Evolutionary conservation across 64 coral and sea anemone species (phyloP).

Genomic region (Cladopsammia gracilis): DNA sequence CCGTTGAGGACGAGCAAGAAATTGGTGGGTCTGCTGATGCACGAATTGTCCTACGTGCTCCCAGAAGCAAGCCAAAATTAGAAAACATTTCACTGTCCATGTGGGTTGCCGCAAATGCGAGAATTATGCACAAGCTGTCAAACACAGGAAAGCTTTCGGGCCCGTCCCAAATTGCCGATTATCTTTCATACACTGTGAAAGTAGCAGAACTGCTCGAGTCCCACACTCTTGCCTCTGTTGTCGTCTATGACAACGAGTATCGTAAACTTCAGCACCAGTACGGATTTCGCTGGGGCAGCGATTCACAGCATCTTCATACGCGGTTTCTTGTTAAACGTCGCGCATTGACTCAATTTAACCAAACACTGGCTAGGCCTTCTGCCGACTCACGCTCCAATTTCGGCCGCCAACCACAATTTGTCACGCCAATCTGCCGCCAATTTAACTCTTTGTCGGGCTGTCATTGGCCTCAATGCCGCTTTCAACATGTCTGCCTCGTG

Average conservation of each 20-base stretch:
- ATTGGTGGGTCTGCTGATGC: slow-evolving; percentile 13
- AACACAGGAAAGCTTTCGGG: slow-evolving; percentile 19
- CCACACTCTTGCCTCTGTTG: neutral
- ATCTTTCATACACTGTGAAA: slow-evolving; percentile 29
- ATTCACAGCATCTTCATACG: slow-evolving; percentile 23
- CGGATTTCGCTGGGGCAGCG: slow-evolving; percentile 31
- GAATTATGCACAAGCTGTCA: slow-evolving; percentile 29
- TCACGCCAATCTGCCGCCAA: slow-evolving; percentile 16
- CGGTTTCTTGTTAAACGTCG: slow-evolving; percentile 13
- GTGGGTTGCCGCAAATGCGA: slow-evolving; percentile 25
- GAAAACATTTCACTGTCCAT: slow-evolving; percentile 52
- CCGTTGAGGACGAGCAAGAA: slow-evolving; percentile 30
- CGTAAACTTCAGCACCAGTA: slow-evolving; percentile 27
- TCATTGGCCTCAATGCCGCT: slow-evolving; percentile 26
- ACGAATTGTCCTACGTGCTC: slow-evolving; percentile 9
- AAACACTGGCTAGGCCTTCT: neutral
- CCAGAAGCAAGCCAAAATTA: slow-evolving; percentile 46
- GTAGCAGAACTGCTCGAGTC: neutral
- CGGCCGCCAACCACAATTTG: neutral
- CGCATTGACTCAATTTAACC: neutral
- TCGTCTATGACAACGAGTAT: slow-evolving; percentile 23
- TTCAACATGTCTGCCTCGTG: slow-evolving; percentile 8
- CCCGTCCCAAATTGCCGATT: neutral
- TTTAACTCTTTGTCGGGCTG: slow-evolving; percentile 21
- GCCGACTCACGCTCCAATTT: neutral